Base-by-base conservation (phyloP, 2,888 invertebrate species). In the Macaria liturata region DNA sequence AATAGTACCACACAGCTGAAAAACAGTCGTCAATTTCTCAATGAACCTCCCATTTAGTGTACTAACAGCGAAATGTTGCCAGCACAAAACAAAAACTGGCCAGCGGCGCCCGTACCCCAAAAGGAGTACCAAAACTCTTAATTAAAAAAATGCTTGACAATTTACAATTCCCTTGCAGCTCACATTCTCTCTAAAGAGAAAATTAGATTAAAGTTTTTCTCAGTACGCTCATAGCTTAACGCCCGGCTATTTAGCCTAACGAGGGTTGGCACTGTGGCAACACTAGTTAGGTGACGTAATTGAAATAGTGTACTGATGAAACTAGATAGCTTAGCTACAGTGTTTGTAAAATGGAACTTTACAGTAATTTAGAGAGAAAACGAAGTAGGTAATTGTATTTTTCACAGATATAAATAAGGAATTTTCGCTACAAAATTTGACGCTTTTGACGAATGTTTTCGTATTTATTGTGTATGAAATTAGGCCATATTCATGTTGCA, bases 161-260 rank as follows among this genome's bases (percentile, higher is more conserved):
- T 58, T 58, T 30, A 58, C 54, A 44, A 46, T 54, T 58, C 47
- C 4, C 32, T 52, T 39, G 9, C 31, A 54, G 48, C 51, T 54
- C 44, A 55, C 47, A 59, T 55, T 45, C 9, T 39, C 39, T 44
- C 46, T 50, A 46, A 52, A 58, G 58, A 42, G 58, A 55, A 59
- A 51, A 59, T 55, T 59, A 59, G 50, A 59, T 51, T 59, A 59
- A 59, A 54, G 54, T 59, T 59, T 59, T 59, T 59, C 59, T 51
- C 57, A 57, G 48, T 53, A 34, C 50, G 49, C 50, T 50, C 49
- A 46, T 50, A 54, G 50, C 50, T 50, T 59, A 50, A 51, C 54
- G 54, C 51, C 49, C 51, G 46, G 59, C 59, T 59, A 59, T 59
- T 59, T 59, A 59, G 48, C 54, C 31, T 57, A 61, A 61, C 60